Evolutionary conservation across 53 echinoderm and acorn worm genomes (phyloP), one percentile per base, ranked within the genome.

Genomic region (Echinometra lucunter): DNA sequence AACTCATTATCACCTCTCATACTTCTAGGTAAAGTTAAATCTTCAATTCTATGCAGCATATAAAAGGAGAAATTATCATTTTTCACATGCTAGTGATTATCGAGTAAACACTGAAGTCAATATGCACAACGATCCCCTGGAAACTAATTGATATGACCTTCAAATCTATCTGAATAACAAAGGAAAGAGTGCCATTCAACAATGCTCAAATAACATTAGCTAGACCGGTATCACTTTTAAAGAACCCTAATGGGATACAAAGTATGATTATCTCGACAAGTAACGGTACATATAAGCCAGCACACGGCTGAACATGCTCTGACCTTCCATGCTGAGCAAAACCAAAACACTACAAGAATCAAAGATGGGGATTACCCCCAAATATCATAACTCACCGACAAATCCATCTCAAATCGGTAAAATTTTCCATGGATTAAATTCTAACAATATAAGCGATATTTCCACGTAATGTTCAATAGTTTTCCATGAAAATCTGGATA

Each of bases 331-430:
- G 15, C 49, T 17, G 30, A 88, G 56, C n/a, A 11, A 56, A 88
- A 88, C 88, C 88, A 88, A 88, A 88, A 88, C 88, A 88, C 88
- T 55, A 78, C 88, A 88, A 88, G 18, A 88, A 53, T 28, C 88
- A 49, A 88, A 88, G 88, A 88, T 88, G 88, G 88, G 88, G 53
- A 88, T 88, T 56, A 56, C 49, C 88, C 78, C 88, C 49, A 55
- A 53, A 88, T 78, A 78, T 78, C 55, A 49, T 28, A 88, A 88
- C 88, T 88, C 55, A 88, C 88, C 88, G 88, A 32, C 88, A 88
- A 88, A 88, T 88, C 88, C 88, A 88, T 88, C 88, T 88, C 88
- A 88, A 88, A 88, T 8, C 55, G 49, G 25, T 88, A n/a, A 78
- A 78, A 78, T 78, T 40, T 40, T 78, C 78, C 78, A 78, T 78